Base-by-base conservation (phyloP, 1,140 invertebrate genomes). In the Agrilus planipennis region DNA sequence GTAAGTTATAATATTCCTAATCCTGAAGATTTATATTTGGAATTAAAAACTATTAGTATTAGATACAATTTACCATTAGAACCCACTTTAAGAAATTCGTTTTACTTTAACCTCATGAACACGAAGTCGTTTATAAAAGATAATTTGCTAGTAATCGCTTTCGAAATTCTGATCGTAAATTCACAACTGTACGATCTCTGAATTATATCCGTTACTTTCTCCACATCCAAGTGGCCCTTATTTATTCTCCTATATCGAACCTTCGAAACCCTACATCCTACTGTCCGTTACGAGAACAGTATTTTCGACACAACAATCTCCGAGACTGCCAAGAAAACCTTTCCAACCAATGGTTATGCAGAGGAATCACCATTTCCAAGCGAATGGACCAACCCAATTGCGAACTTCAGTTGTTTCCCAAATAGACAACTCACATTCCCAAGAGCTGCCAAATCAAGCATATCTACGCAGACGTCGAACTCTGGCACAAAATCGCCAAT, bases 21-120 rank as follows among this genome's bases (percentile, higher is more conserved):
- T n/a, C 37, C 37, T 16, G 17, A n/a, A 39, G 27, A 28, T 29
- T 17, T 39, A 2, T 10, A 28, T 11, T 3, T 4, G 6, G 37
- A 39, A 39, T 17, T 39, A 20, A 17, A 18, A 28, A 2, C 4
- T 17, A 14, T 28, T 10, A 12, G 15, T 19, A 20, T n/a, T 10
- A 29, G 30, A 28, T 29, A 17, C 14, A 17, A 17, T 2, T 15
- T 39, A 19, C 37, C 37, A 22, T 18, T 37, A 37, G 35, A 37
- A 37, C 35, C 22, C 12, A 25, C 3, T 9, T 19, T 21, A 25
- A 12, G n/a, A 22, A 37, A 37, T 19, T 9, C 20, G 4, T 37
- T 22, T 18, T 4, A 5, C 4, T 34, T 17, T 34, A 17, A 34
- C 19, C 3, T 36, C 7, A 22, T 36, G 4, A 36, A 23, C 14